Conservation (phyloP, 2,113 vertebrate species). For the Hoplias malabaricus region DNA sequence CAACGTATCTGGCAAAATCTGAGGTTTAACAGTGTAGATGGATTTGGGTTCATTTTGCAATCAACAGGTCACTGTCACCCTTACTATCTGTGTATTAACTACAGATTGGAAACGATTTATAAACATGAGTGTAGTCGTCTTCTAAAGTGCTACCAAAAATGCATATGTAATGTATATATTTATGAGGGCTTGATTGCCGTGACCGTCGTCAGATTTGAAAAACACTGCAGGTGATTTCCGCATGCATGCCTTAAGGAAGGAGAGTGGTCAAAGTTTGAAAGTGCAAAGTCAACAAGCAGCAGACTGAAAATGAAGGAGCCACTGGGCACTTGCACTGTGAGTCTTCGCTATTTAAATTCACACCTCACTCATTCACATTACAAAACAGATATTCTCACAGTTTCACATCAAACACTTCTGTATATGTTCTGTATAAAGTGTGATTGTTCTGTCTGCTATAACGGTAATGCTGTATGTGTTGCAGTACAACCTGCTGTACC, state of each 20-base stretch:
- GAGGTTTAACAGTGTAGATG: too few species aligned
- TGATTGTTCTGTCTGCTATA: not conserved
- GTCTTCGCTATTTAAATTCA: constrained; percentile 58
- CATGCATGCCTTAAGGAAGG: constrained; percentile 63
- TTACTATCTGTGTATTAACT: too few species aligned
- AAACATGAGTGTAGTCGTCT: too few species aligned
- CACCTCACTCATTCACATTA: not conserved
- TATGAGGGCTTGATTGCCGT: constrained; percentile 46
- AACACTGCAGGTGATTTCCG: constrained; percentile 68
- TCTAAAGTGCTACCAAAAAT: too few species aligned
- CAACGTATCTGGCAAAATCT: too few species aligned
- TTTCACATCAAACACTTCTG: not conserved
- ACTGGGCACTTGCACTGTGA: constrained; percentile 78
- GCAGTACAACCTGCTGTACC: constrained; percentile 84
- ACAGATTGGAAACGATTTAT: too few species aligned
- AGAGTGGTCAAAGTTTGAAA: constrained; percentile 63
- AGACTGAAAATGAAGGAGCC: constrained; percentile 82
- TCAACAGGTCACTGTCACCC: too few species aligned
- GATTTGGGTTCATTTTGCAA: too few species aligned
- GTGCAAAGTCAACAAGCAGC: constrained; percentile 69
- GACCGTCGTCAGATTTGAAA: not conserved
- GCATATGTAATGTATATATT: constrained; percentile 9
- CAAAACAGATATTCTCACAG: not conserved
- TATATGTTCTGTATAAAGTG: not conserved
- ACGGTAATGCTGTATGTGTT: constrained; percentile 44